Conservation (phyloP, 2,113 vertebrate species). For the Otolemur garnettii region DNA sequence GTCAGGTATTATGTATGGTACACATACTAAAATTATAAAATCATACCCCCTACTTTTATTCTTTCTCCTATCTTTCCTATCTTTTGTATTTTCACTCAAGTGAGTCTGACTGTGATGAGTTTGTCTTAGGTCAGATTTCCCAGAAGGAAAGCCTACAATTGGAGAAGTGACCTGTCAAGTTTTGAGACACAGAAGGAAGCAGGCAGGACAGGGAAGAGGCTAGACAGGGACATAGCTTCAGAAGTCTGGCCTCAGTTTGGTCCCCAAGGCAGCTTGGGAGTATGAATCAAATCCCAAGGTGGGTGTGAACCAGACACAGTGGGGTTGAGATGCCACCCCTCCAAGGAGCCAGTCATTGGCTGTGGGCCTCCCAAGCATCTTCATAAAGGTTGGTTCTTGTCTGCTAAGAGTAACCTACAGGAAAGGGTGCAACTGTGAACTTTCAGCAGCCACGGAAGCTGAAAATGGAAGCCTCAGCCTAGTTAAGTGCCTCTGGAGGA, state of each 20-base stretch:
- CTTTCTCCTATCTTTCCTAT: neutral
- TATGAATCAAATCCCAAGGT: neutral
- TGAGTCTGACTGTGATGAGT: neutral
- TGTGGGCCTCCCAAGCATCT: neutral
- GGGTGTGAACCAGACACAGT: neutral
- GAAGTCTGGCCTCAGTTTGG: neutral
- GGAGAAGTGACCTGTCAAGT: neutral
- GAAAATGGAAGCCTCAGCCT: neutral
- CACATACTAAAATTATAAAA: slow-evolving; percentile 6
- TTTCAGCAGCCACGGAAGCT: neutral
- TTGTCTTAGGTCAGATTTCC: neutral
- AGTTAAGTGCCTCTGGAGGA: neutral
- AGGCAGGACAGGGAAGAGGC: neutral
- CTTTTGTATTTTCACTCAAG: neutral
- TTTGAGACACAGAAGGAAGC: neutral
- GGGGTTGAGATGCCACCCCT: neutral
- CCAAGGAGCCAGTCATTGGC: neutral
- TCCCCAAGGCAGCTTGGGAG: neutral
- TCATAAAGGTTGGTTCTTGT: neutral
- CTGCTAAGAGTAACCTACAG: neutral
- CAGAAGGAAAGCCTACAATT: neutral
- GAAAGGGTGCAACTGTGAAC: neutral
- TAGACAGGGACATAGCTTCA: neutral
- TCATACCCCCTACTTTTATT: neutral
- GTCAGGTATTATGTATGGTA: neutral